Evolutionary conservation across 2,797 vertebrate species (phyloP), one percentile per base, ranked within the genome.

Genomic region (Crocidura indochinensis): DNA sequence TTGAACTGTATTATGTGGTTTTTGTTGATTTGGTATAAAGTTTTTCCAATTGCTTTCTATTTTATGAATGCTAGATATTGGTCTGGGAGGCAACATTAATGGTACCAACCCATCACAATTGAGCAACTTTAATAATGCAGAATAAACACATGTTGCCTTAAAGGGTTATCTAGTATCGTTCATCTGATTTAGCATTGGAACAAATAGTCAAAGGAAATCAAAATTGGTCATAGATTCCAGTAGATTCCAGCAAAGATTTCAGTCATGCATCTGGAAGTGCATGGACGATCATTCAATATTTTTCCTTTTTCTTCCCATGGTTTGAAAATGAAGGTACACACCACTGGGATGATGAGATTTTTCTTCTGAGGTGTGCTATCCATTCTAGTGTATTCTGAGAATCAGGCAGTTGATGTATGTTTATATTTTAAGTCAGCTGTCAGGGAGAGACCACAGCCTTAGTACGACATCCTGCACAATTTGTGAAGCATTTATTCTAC

Each of bases 71-170:
- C 98, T 98, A 98, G 98, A 97, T 98, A 97, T 97, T 96, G 95
- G 96, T 98, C 96, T 97, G 96, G 97, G 97, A 97, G 98, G 98
- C 98, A 98, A 98, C 98, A 96, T 96, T 95, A 96, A 97, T 93
- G 96, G 96, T 96, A 97, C 93, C 97, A 97, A 96, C 92, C 91
- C 84, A 90, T 97, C 97, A 93, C 96, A 97, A 96, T 5, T 95
- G 97, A 98, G 97, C 97, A 98, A 97, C 98, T 98, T 98, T 97
- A 98, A 98, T 98, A 98, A 99, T 98, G 97, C 98, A 98, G 98
- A 99, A 99, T 99, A 99, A 98, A 99, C 98, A 99, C 98, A 98
- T 99, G 98, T 99, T 99, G 99, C 99, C 99, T 99, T 99, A 99
- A 99, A 98, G 98, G 99, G 98, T 99, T 99, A 98, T 98, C 98